These are phyloP conservation scores for Patella caerulea DNA, from an alignment of 2,888 invertebrate genomes.

Conservation along the genomic window DNA sequence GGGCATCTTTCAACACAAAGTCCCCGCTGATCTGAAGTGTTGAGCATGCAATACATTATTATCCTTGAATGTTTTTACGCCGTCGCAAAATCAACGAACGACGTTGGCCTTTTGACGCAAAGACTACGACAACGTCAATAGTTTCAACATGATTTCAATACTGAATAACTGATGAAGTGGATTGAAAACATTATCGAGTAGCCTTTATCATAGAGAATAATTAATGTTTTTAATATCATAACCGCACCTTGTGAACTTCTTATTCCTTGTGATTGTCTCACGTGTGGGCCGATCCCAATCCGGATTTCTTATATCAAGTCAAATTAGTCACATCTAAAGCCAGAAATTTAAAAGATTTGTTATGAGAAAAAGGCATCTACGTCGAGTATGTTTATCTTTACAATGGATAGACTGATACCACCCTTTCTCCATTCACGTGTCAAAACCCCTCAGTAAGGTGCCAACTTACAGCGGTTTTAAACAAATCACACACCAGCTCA, in stretches of 20 bases:
- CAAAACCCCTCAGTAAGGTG: constrained; percentile 25
- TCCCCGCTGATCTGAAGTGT: too few species aligned
- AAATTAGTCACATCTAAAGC: constrained; percentile 7
- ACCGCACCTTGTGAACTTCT: constrained; percentile 2
- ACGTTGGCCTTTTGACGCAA: too few species aligned
- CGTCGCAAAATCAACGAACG: too few species aligned
- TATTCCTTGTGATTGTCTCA: background rate
- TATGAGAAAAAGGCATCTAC: constrained; percentile 13
- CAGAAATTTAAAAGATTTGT: constrained; percentile 10
- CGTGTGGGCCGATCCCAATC: constrained; percentile 7
- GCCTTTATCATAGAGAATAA: background rate
- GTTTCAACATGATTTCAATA: background rate
- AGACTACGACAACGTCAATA: too few species aligned
- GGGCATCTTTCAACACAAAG: too few species aligned
- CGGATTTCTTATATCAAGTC: background rate
- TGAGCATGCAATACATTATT: too few species aligned
- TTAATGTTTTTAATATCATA: background rate
- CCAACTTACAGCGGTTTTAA: constrained; percentile 22
- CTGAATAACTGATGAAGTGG: background rate
- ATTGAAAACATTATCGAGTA: constrained; percentile 1
- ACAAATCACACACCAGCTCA: constrained; percentile 27
- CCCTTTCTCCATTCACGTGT: constrained; percentile 19
- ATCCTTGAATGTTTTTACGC: too few species aligned
- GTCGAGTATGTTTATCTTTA: constrained; percentile 19
- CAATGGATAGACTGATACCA: constrained; percentile 13